These are phyloP conservation scores for Tetragonisca angustula DNA, from an alignment of 2,888 invertebrate species.

Conservation along the genomic window DNA sequence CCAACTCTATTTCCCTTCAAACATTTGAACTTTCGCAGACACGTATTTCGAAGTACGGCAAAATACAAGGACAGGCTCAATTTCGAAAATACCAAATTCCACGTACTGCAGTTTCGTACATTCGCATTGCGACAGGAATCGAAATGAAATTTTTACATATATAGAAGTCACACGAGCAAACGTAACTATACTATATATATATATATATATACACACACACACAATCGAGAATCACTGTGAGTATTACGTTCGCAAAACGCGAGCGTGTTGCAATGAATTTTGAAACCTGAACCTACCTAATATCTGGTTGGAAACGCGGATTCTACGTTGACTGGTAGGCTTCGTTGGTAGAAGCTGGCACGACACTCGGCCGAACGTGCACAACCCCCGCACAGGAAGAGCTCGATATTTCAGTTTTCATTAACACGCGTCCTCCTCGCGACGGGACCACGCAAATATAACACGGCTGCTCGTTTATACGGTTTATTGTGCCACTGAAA, in stretches of 20 bases:
- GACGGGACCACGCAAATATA: constrained; percentile 37
- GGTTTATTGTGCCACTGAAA: constrained; percentile 50
- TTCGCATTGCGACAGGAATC: too few relatives aligned
- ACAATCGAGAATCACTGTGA: too few relatives aligned
- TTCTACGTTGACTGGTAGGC: background rate
- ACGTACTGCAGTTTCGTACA: too few relatives aligned
- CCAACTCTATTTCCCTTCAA: too few relatives aligned
- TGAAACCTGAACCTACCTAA: background rate
- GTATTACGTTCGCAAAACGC: background rate
- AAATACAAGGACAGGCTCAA: too few relatives aligned
- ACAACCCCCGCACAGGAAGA: background rate
- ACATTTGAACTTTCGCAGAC: too few relatives aligned
- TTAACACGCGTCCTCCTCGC: constrained; percentile 40
- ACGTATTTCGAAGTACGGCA: too few relatives aligned
- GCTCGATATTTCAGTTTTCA: constrained; percentile 49
- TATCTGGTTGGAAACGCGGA: background rate
- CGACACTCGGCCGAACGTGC: background rate
- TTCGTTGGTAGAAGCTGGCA: background rate
- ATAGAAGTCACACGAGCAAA: too few relatives aligned
- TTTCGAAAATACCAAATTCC: too few relatives aligned
- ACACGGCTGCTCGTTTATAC: constrained; percentile 33
- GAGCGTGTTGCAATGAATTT: background rate
- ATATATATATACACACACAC: too few relatives aligned
- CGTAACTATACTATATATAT: too few relatives aligned
- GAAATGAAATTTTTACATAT: too few relatives aligned